Evolutionary conservation across 2,797 vertebrate species (phyloP), one percentile per base, ranked within the genome.

Genomic region (Discoglossus pictus): DNA sequence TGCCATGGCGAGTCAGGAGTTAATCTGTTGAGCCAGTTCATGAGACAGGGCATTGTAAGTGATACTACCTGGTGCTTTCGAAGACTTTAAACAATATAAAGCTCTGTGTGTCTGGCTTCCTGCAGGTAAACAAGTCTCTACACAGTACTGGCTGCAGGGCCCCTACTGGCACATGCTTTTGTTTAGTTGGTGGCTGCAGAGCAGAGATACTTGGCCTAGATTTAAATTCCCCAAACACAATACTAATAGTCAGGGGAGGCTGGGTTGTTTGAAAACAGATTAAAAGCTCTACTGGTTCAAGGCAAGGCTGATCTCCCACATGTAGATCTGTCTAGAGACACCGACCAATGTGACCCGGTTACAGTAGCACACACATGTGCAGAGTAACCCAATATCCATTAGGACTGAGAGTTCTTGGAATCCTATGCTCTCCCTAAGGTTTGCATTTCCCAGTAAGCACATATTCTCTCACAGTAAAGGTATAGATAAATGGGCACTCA

Each of bases 71-170:
- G 27, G 27, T 31, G 27, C 27, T 31, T 31, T 31, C 8, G 27
- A 31, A 31, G 27, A 31, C 27, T 31, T 8, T 31, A 31, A 31
- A 31, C 8, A 31, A 4, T 31, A 31, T 8, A 31, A 31, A 31
- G 27, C 27, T 8, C 27, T 8, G 4, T 31, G 27, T 67, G 67
- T 69, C 73, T 65, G 64, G 20, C 46, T 61, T 75, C 76, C 76
- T 56, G 25, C 36, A 7, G 74, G 76, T 62, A 80, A 71, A 78
- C 27, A 73, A 79, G 65, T 16, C 68, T 78, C 51, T 77, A 79
- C 79, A 8, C 8, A 31, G 56, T 80, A 55, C 1, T 0, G 53
- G 77, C 79, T 43, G 27, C 27, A 4, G 56, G 80, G 54, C 1
- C 0, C 12, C 54, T 52, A 54, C 0, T 31, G 0, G 27, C 27